Conservation (phyloP, 2,113 vertebrate genomes). For the Nannospalax galili region DNA sequence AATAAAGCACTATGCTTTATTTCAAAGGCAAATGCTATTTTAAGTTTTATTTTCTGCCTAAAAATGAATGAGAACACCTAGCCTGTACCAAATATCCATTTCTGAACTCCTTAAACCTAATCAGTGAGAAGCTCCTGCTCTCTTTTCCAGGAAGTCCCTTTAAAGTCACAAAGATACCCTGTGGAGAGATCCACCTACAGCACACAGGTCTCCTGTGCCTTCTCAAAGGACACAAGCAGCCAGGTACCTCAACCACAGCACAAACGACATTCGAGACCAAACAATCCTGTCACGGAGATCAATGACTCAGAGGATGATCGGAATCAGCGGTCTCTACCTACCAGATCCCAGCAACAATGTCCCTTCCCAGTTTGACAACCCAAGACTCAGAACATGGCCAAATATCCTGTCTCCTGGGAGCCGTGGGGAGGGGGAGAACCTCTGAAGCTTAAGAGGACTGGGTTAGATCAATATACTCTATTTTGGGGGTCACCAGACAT, state of each 20-base stretch:
- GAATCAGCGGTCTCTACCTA: neutral
- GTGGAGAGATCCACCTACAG: neutral
- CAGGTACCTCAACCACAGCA: neutral
- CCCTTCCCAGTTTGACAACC: neutral
- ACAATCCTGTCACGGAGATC: fast-evolving
- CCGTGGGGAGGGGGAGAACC: too few relatives aligned
- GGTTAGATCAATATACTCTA: neutral
- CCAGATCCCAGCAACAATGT: neutral
- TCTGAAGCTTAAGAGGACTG: neutral
- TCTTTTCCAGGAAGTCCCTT: neutral
- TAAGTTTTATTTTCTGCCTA: neutral
- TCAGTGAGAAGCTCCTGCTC: neutral
- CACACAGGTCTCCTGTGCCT: neutral
- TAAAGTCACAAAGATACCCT: neutral
- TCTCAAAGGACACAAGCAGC: neutral
- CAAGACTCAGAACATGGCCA: neutral
- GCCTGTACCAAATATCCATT: neutral
- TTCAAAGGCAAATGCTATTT: neutral
- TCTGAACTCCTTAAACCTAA: neutral
- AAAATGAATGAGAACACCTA: neutral
- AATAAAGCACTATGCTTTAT: too few relatives aligned
- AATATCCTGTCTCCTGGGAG: neutral
- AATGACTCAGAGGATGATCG: too few relatives aligned
- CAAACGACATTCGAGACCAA: fast-evolving
- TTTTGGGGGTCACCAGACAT: neutral